phyloP scores from a whole-genome alignment of 2,113 vertebrate genomes.

The Callipepla californica region DNA sequence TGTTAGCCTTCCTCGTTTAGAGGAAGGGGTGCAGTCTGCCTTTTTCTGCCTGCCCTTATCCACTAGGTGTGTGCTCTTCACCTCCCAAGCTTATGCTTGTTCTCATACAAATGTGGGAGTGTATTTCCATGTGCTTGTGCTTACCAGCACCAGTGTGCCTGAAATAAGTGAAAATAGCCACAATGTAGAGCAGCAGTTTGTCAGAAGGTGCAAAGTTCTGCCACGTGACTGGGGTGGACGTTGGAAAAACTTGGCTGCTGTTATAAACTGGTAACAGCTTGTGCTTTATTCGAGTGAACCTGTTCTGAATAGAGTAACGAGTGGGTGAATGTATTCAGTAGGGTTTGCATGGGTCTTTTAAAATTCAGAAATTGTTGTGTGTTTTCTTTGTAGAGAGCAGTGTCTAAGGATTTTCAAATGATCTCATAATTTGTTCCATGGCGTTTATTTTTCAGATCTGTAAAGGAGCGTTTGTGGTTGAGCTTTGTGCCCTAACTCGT shows the following conservation, averaged over 20 bases:
- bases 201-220: neutral
- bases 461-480: neutral
- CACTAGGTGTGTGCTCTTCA: neutral
- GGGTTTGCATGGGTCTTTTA: neutral
- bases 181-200: neutral
- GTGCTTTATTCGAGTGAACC: neutral
- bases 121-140: neutral
- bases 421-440: neutral
- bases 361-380: neutral
- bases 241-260: neutral
- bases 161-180: neutral
- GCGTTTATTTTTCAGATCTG: neutral
- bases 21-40: neutral
- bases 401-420: neutral
- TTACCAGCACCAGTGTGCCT: neutral
- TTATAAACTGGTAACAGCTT: neutral
- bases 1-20: neutral
- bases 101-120: neutral
- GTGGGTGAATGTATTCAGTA: neutral
- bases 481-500: neutral
- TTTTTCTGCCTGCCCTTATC: neutral
- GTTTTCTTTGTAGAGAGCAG: neutral
- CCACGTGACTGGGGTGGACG: neutral
- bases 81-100: fast-evolving
- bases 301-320: neutral